phyloP scores from a whole-genome alignment of 1,140 invertebrate species.

The Tribolium madens region DNA sequence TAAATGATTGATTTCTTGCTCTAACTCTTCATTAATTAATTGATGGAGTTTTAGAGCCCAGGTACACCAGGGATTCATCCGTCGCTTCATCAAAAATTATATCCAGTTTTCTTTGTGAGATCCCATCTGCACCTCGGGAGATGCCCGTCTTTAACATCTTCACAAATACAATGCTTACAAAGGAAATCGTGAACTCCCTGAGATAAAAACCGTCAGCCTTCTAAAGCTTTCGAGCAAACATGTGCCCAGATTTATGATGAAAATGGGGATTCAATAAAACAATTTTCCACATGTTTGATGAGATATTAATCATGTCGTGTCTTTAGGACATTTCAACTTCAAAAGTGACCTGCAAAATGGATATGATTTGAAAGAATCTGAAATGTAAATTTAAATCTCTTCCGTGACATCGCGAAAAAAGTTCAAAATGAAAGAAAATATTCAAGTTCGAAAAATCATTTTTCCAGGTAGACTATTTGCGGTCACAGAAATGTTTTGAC shows the following conservation, averaged over 20 bases:
- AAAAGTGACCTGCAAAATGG: background rate
- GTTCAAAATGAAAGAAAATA: background rate
- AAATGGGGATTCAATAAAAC: slow-evolving; percentile 10
- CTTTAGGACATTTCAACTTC: background rate
- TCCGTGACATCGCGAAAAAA: background rate
- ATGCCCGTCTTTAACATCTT: slow-evolving; percentile 21
- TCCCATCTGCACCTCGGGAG: slow-evolving; percentile 14
- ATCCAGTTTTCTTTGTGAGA: slow-evolving; percentile 3
- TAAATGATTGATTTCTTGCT: slow-evolving; percentile 34
- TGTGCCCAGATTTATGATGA: background rate
- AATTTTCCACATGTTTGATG: slow-evolving; percentile 19
- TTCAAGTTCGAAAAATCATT: background rate
- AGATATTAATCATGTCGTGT: slow-evolving; percentile 8
- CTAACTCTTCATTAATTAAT: slow-evolving; percentile 32
- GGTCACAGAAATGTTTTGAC: background rate
- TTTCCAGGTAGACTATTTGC: background rate
- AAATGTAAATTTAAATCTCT: background rate
- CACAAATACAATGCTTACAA: slow-evolving; percentile 16
- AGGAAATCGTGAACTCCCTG: slow-evolving; percentile 16
- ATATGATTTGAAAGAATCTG: background rate
- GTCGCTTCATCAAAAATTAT: slow-evolving; percentile 10
- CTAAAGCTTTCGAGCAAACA: background rate
- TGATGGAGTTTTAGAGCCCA: slow-evolving; percentile 7
- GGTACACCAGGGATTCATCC: background rate
- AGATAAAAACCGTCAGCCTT: slow-evolving; percentile 11